Conservation (phyloP, 1,140 invertebrate genomes). For the Cherax quadricarinatus region DNA sequence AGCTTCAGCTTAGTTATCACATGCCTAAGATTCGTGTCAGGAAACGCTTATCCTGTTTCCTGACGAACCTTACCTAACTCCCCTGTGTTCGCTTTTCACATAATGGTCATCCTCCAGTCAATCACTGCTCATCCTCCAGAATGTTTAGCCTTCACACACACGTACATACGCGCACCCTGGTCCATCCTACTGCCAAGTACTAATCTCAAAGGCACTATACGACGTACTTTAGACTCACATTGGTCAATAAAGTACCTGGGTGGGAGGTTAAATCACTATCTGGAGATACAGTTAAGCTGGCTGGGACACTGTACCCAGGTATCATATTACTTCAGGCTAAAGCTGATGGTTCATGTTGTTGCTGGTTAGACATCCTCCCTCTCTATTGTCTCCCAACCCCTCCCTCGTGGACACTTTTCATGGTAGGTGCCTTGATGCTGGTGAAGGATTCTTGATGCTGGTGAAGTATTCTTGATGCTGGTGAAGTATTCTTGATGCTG, state of each 20-base stretch:
- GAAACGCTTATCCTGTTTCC: no score
- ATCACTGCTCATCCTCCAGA: no score
- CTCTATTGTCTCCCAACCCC: background rate
- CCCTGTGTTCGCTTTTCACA: no score
- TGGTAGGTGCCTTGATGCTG: background rate
- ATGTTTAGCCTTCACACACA: background rate
- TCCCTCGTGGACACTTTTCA: no score
- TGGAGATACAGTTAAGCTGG: background rate
- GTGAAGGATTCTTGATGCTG: background rate
- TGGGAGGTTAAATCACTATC: background rate
- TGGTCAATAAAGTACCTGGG: background rate
- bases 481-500: no score
- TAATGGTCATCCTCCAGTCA: no score
- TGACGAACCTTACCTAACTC: no score
- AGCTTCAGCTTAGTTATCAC: no score
- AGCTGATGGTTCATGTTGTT: background rate
- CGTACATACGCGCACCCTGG: background rate
- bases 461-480: no score
- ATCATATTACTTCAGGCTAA: background rate
- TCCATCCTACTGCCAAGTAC: background rate
- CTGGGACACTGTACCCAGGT: background rate
- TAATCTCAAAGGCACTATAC: background rate
- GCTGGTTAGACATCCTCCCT: background rate
- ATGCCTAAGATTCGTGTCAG: no score
- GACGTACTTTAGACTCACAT: background rate